Percentiles rank a stretch among this genome's conserved stretches.
Conservation (phyloP, 2,113 vertebrate species). For the Cebidichthys violaceus region DNA sequence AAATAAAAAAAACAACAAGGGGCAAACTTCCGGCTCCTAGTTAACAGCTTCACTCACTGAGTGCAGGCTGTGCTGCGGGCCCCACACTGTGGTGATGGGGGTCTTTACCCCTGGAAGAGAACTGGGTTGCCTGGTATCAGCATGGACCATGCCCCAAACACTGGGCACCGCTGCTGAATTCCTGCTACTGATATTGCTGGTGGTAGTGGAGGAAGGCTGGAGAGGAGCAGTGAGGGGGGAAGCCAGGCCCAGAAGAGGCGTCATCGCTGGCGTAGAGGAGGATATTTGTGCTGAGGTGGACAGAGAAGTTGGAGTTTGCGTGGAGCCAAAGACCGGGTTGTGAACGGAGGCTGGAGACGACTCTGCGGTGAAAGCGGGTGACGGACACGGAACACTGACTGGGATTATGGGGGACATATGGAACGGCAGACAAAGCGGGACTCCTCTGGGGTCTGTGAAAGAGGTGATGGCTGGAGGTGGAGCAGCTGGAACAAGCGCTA, state of each 20-base stretch:
- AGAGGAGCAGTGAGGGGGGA: conserved; percentile 48
- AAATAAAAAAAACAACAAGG: background rate
- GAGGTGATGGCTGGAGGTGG: conserved; percentile 19
- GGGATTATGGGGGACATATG: conserved; percentile 49
- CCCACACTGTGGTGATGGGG: conserved; percentile 77
- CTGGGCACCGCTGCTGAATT: conserved; percentile 61
- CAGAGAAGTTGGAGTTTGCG: conserved; percentile 14
- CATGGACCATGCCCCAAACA: conserved; percentile 79
- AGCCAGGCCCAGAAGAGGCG: conserved; percentile 40
- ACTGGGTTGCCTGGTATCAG: conserved; percentile 65
- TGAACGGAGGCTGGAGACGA: background rate
- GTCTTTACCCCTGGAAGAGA: conserved; percentile 66
- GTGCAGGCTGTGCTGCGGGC: conserved; percentile 73
- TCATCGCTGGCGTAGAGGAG: background rate
- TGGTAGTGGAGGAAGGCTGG: conserved; percentile 38
- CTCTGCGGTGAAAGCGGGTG: background rate
- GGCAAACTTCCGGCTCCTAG: conserved; percentile 44
- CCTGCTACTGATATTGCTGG: conserved; percentile 26
- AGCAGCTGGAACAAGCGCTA: conserved; percentile 27
- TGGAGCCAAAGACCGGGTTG: conserved; percentile 1
- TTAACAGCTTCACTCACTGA: conserved; percentile 82
- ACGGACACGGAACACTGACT: background rate
- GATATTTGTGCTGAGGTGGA: background rate
- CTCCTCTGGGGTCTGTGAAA: conserved; percentile 33
- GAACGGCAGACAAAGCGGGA: conserved; percentile 57